These are phyloP conservation scores for Orthosia gothica DNA, from an alignment of 2,888 invertebrate genomes.

Conservation along the genomic window DNA sequence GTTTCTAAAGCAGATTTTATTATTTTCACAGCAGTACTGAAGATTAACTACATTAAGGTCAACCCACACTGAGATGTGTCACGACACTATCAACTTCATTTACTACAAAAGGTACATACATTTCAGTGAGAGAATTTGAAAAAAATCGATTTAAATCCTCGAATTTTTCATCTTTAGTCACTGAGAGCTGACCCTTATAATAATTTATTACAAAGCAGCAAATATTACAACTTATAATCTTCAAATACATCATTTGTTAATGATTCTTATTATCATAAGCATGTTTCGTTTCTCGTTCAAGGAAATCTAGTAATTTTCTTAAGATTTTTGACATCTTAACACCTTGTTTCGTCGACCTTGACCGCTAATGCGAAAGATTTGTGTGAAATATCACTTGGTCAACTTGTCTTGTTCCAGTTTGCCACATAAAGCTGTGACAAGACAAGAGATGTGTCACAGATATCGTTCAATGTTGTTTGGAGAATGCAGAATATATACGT, in stretches of 20 bases:
- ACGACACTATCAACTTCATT: no score
- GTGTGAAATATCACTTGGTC: conserved; percentile 26
- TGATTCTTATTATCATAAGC: conserved; percentile 52
- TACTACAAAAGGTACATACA: no score
- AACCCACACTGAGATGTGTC: no score
- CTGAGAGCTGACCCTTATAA: no score
- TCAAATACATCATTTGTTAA: conserved; percentile 39
- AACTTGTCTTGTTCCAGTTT: conserved; percentile 7
- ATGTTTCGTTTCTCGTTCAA: conserved; percentile 60
- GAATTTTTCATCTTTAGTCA: no score
- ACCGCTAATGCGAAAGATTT: conserved; percentile 32
- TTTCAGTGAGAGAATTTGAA: no score
- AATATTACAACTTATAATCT: conserved; percentile 20
- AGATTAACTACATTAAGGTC: no score
- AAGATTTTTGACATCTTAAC: conserved; percentile 27
- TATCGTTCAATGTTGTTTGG: neutral
- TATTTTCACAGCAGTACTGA: no score
- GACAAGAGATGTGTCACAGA: neutral
- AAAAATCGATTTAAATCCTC: no score
- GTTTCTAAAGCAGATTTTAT: no score
- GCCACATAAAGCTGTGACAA: no score
- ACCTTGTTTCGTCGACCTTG: conserved; percentile 42
- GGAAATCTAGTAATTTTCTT: conserved; percentile 60
- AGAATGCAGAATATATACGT: neutral
- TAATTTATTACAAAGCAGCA: conserved; percentile 16